phyloP scores from a whole-genome alignment of 37 sponge, comb jelly and placozoan species.

The Eunapius fragilis region DNA sequence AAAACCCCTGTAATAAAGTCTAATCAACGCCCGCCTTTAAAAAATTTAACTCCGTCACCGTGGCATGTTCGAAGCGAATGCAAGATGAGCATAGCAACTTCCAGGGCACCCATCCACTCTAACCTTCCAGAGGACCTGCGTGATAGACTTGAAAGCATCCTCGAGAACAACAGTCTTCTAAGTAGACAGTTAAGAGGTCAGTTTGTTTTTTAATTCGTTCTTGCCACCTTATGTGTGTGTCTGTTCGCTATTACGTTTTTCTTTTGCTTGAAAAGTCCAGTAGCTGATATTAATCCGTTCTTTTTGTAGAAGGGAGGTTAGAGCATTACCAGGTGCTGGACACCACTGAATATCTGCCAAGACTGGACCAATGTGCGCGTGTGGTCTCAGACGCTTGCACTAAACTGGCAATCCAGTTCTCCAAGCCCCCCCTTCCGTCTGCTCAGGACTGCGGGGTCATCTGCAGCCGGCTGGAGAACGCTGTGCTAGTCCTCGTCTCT shows the following conservation, averaged over 20 bases:
- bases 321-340: background rate
- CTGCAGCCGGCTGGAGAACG: conserved; percentile 30
- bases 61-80: background rate
- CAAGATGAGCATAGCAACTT: background rate
- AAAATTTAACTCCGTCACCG: background rate
- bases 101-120: background rate
- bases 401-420: conserved; percentile 64
- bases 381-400: conserved; percentile 37
- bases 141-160: conserved; percentile 39
- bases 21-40: background rate
- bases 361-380: conserved; percentile 3
- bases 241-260: background rate
- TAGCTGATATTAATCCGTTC: background rate
- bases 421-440: conserved; percentile 36
- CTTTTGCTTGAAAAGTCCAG: background rate
- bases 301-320: background rate
- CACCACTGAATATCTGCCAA: conserved; percentile 8
- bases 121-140: conserved; percentile 15
- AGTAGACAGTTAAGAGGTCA: conserved; percentile 36
- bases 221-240: background rate
- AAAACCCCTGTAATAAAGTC: background rate
- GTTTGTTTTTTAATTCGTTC: background rate
- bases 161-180: conserved; percentile 25
- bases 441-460: conserved; percentile 36
- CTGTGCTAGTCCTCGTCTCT: conserved; percentile 3